Conservation (phyloP, 92 coral and sea anemone genomes). For the Muricea muricata region DNA sequence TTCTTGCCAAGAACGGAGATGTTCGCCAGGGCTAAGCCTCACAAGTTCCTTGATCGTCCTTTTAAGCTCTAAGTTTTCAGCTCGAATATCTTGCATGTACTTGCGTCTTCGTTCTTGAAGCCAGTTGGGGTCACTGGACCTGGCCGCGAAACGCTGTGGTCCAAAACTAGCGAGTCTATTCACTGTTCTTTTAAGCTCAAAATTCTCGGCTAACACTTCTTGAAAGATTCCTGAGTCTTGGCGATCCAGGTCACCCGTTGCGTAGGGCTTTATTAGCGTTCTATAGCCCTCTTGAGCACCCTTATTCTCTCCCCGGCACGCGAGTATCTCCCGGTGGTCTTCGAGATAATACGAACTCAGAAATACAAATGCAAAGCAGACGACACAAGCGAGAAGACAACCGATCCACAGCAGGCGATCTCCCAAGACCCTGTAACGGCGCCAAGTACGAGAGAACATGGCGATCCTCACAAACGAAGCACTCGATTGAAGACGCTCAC, state of each 20-base stretch:
- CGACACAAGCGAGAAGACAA: background rate
- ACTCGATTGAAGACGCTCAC: no score
- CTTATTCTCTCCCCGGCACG: background rate
- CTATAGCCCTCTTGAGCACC: background rate
- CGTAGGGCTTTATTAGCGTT: background rate
- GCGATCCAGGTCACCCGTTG: background rate
- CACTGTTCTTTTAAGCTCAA: background rate
- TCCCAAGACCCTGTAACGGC: background rate
- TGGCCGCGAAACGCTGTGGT: background rate
- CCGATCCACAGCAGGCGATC: slow-evolving; percentile 5
- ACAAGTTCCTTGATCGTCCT: background rate
- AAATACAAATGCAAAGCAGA: background rate
- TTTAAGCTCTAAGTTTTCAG: background rate
- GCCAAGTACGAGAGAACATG: background rate
- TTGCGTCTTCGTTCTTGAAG: background rate
- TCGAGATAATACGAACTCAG: slow-evolving; percentile 11
- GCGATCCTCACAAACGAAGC: background rate
- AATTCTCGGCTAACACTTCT: background rate
- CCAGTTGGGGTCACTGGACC: background rate
- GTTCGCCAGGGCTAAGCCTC: background rate
- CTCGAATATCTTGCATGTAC: background rate
- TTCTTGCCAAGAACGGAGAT: slow-evolving; percentile 5
- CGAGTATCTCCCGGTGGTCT: slow-evolving; percentile 23
- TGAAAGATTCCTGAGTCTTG: background rate
- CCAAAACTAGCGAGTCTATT: background rate